Evolutionary conservation across 1,140 invertebrate genomes (phyloP), one percentile per base, ranked within the genome.

Genomic region (Lamellibrachia luymesi): DNA sequence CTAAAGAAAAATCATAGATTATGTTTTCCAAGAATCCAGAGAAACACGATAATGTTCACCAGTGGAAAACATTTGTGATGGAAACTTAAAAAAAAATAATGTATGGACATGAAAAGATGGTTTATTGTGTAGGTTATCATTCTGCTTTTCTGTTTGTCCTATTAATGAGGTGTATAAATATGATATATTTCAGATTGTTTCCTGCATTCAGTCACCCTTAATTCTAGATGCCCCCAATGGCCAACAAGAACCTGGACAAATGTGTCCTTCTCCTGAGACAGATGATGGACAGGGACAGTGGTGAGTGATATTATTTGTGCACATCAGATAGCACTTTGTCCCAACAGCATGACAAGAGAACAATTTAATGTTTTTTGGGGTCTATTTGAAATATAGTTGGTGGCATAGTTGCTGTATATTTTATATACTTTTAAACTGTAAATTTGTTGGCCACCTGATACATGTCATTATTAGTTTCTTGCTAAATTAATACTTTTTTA

Each of bases 171-270:
- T 38, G 64, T 80, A 22, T 80, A 56, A 56, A 56, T 80, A 17
- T 80, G 13, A 80, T 80, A 10, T 80, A 22, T 80, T 80, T 80
- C 17, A 80, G 64, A 22, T 92, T 92, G 92, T 92, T n/a, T 51
- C 64, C 49, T 51, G 50, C 50, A 52, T 92, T 64, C 4, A 52
- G 7, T 13, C n/a, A 50, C 22, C n/a, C 92, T 5, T 27, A 91
- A n/a, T 49, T 10, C 64, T 25, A 92, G 13, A 64, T 52, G 51
- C 51, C 92, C 50, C 50, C 22, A 64, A 92, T 52, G 50, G 51
- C 64, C 4, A 92, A 92, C 92, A 92, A 92, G 92, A 64, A 92
- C 38, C 64, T 92, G 50, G 50, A 92, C 50, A 92, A 92, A 64
- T 92, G 92, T 51, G 92, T 64, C 38, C 27, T 4, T 38, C 64